phyloP scores from a whole-genome alignment of 2,113 vertebrate species.

The Phalacrocorax carbo region DNA sequence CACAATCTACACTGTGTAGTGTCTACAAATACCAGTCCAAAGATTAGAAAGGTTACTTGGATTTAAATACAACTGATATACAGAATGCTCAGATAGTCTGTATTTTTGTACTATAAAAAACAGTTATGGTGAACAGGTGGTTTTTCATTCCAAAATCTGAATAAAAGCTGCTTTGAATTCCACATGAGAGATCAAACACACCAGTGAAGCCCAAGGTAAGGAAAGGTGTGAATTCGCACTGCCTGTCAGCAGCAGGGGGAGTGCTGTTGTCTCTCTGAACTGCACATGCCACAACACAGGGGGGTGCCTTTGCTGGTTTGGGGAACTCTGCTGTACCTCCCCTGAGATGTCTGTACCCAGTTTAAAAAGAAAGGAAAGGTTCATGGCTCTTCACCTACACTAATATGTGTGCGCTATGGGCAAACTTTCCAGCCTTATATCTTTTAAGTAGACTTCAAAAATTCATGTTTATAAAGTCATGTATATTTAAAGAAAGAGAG shows the following conservation, averaged over 20 bases:
- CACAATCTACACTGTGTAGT: not conserved
- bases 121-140: not conserved
- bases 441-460: not conserved
- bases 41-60: slow-evolving; percentile 42
- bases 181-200: not conserved
- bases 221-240: rapidly evolving
- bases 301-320: not conserved
- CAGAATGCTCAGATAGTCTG: slow-evolving; percentile 36
- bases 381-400: not conserved
- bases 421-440: not conserved
- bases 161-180: not conserved
- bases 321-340: not conserved
- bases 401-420: rapidly evolving
- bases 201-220: not conserved
- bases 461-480: not conserved
- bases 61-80: slow-evolving; percentile 49
- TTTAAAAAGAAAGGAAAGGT: not conserved
- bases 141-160: not conserved
- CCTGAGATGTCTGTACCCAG: not conserved
- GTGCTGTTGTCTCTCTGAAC: not conserved
- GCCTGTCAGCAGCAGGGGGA: not conserved
- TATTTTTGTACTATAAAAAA: slow-evolving; percentile 42
- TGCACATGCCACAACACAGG: not conserved
- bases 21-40: slow-evolving; percentile 10
- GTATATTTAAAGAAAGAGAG: not conserved